Percentiles rank a stretch among this genome's conserved stretches.
Evolutionary conservation across 2,113 vertebrate species (phyloP).

Genomic region (Caracal caracal): DNA sequence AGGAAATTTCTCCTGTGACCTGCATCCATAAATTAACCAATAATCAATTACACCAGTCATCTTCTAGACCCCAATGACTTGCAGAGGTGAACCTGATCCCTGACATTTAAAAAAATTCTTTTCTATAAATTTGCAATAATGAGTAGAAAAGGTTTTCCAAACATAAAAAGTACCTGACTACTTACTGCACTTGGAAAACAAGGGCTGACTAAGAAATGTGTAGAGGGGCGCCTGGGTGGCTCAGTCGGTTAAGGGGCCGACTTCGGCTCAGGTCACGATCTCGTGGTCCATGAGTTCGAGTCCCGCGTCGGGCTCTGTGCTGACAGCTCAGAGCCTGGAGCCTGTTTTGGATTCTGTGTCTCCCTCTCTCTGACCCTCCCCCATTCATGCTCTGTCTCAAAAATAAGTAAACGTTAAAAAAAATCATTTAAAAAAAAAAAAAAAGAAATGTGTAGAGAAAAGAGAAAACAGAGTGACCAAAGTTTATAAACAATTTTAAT

Average conservation of each 20-base stretch:
- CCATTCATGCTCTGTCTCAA: too few relatives aligned
- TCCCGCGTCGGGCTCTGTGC: too few relatives aligned
- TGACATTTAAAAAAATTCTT: background rate
- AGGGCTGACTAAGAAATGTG: background rate
- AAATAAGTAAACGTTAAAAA: too few relatives aligned
- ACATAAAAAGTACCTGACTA: background rate
- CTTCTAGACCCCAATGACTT: background rate
- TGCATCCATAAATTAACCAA: background rate
- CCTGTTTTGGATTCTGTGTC: too few relatives aligned
- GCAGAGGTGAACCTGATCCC: background rate
- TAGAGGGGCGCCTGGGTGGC: too few relatives aligned
- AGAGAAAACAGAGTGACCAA: background rate
- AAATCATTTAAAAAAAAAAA: too few relatives aligned
- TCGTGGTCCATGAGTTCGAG: too few relatives aligned
- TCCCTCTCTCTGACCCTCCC: too few relatives aligned
- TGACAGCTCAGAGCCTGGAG: too few relatives aligned
- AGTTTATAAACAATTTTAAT: background rate
- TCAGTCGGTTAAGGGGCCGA: too few relatives aligned
- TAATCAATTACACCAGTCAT: background rate
- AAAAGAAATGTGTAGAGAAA: background rate
- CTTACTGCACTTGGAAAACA: background rate
- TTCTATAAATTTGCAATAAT: background rate
- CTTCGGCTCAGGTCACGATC: too few relatives aligned
- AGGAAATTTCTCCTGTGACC: background rate
- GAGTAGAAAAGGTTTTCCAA: background rate